A percentile compares a stretch with the other conserved stretches of the same genome.
These are phyloP conservation scores for Sphaerophoria rueppellii DNA, from an alignment of 2,888 invertebrate species.

Conservation along the genomic window DNA sequence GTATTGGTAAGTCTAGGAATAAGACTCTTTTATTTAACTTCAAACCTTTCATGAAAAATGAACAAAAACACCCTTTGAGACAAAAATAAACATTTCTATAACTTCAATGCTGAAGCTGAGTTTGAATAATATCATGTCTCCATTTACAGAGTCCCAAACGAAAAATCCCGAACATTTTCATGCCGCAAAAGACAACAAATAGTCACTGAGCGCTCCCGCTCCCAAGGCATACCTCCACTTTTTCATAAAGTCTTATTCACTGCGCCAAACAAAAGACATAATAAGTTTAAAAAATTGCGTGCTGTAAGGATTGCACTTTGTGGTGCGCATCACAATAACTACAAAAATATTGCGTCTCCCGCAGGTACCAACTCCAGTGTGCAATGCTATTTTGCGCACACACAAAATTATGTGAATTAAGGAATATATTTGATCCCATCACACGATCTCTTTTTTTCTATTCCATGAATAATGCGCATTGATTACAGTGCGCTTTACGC, in stretches of 20 bases:
- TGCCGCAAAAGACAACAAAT: slow-evolving; percentile 4
- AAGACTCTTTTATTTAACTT: no score
- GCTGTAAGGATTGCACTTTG: slow-evolving; percentile 57
- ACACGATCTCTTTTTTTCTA: slow-evolving; percentile 64
- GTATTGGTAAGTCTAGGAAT: no score
- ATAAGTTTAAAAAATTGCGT: slow-evolving; percentile 63
- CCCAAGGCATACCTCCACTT: background rate
- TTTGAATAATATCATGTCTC: slow-evolving; percentile 70
- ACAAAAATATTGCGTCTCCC: slow-evolving; percentile 35
- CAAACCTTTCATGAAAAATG: no score
- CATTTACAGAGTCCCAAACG: slow-evolving; percentile 54
- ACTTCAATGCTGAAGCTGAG: slow-evolving; percentile 38
- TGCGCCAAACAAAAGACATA: slow-evolving; percentile 40
- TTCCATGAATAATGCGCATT: slow-evolving; percentile 74
- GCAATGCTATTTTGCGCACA: slow-evolving; percentile 5
- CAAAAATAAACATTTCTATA: slow-evolving; percentile 24
- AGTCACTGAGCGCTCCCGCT: slow-evolving; percentile 3
- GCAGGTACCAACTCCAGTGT: background rate
- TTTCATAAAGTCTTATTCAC: slow-evolving; percentile 1
- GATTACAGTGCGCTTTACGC: slow-evolving; percentile 71
- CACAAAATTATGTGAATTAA: slow-evolving; percentile 73
- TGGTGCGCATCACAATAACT: slow-evolving; percentile 23
- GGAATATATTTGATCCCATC: slow-evolving; percentile 72
- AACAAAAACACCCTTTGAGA: no score
- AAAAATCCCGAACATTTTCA: slow-evolving; percentile 16